A percentile compares a stretch with the other conserved stretches of the same genome.
These are phyloP conservation scores for Sebastes iracundus DNA, from an alignment of 2,797 vertebrate genomes.

Conservation along the genomic window DNA sequence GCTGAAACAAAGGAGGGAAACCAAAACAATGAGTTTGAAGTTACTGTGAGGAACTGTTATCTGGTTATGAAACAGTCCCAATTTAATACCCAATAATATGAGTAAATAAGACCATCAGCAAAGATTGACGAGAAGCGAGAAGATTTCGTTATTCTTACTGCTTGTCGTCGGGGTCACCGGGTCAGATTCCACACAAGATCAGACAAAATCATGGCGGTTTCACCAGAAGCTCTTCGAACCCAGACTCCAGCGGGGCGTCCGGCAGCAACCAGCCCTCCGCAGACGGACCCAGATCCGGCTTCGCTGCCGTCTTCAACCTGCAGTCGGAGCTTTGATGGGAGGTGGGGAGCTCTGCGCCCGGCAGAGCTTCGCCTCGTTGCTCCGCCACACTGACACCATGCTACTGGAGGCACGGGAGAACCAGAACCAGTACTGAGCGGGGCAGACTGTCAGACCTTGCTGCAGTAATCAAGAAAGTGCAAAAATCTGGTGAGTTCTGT, in stretches of 20 bases:
- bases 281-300: not conserved
- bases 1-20: not conserved
- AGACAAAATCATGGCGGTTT: not conserved
- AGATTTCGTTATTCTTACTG: too few relatives aligned
- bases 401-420: not conserved
- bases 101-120: too few relatives aligned
- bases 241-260: not conserved
- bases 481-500: not conserved
- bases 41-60: not conserved
- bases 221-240: not conserved
- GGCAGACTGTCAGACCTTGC: not conserved
- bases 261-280: too few relatives aligned
- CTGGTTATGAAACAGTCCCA: not conserved
- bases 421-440: not conserved
- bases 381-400: not conserved
- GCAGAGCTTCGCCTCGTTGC: not conserved
- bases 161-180: not conserved
- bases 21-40: not conserved
- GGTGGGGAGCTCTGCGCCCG: too few relatives aligned
- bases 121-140: too few relatives aligned
- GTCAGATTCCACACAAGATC: too few relatives aligned
- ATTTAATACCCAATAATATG: not conserved
- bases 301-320: too few relatives aligned
- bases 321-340: not conserved
- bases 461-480: not conserved